Evolutionary conservation across 2,113 vertebrate genomes (phyloP).

Genomic region (Neolamprologus ventralis): DNA sequence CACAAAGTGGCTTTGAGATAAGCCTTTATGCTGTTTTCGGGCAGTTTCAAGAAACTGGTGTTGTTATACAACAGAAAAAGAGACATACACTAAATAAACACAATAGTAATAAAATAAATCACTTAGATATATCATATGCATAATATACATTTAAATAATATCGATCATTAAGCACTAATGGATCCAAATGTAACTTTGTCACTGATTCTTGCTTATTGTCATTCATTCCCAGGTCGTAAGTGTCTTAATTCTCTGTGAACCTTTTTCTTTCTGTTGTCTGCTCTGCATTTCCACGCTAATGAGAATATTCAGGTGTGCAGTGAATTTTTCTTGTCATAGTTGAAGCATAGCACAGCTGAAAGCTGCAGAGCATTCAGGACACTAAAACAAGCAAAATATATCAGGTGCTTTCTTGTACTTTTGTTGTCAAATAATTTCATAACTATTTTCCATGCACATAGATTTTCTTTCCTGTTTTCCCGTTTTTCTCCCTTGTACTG

Average conservation of each 20-base stretch:
- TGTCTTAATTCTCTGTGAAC: not conserved
- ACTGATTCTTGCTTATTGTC: not conserved
- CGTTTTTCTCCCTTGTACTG: not conserved
- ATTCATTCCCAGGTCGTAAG: not conserved
- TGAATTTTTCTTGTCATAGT: not conserved
- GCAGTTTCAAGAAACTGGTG: not conserved
- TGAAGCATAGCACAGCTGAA: not conserved
- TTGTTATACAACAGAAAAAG: not conserved
- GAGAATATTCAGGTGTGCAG: not conserved
- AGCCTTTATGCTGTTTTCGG: not conserved
- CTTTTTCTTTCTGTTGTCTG: not conserved
- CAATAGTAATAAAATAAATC: not conserved
- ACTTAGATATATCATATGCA: not conserved
- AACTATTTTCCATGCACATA: not conserved
- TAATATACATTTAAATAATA: not conserved
- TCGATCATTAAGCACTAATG: not conserved
- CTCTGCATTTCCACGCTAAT: not conserved
- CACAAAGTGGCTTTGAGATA: not conserved
- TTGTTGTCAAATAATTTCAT: not conserved
- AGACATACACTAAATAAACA: not conserved
- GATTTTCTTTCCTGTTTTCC: not conserved
- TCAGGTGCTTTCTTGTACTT: not conserved
- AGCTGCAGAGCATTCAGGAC: not conserved
- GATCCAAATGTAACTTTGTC: not conserved
- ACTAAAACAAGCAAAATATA: not conserved